Conservation (phyloP, 1,140 invertebrate species). For the Orius laevigatus region DNA sequence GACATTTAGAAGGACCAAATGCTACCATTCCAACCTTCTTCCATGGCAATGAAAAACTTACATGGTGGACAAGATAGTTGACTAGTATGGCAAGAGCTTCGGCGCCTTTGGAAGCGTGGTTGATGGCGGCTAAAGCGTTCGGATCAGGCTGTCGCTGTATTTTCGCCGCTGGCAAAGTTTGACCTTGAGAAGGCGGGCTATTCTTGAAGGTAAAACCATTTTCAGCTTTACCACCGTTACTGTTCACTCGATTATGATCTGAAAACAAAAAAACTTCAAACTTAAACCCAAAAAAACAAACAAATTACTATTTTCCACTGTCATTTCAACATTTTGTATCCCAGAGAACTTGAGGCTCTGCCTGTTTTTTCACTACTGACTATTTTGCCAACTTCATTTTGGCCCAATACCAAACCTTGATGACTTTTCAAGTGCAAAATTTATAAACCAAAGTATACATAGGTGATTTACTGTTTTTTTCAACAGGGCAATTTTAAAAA, state of each 20-base stretch:
- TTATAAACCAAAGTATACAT: too few species aligned
- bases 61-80: constrained; percentile 51
- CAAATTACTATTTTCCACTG: neutral
- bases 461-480: too few species aligned
- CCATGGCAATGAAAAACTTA: constrained; percentile 33
- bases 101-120: constrained; percentile 30
- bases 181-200: neutral
- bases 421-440: too few species aligned
- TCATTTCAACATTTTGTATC: too few species aligned
- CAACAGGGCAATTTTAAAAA: too few species aligned
- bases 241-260: constrained; percentile 20
- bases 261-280: constrained; percentile 11
- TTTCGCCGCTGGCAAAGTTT: neutral
- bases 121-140: constrained; percentile 3
- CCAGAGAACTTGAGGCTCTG: too few species aligned
- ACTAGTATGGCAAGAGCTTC: constrained; percentile 52
- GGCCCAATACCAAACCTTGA: too few species aligned
- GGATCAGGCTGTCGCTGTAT: constrained; percentile 2
- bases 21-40: too few species aligned
- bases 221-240: constrained; percentile 1
- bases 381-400: too few species aligned
- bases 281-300: neutral
- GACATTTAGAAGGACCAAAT: neutral
- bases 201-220: neutral
- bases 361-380: too few species aligned